Percentiles rank a stretch among this genome's conserved stretches.
Evolutionary conservation across 2,888 invertebrate species (phyloP).

Genomic region (Pediacus dermestoides): DNA sequence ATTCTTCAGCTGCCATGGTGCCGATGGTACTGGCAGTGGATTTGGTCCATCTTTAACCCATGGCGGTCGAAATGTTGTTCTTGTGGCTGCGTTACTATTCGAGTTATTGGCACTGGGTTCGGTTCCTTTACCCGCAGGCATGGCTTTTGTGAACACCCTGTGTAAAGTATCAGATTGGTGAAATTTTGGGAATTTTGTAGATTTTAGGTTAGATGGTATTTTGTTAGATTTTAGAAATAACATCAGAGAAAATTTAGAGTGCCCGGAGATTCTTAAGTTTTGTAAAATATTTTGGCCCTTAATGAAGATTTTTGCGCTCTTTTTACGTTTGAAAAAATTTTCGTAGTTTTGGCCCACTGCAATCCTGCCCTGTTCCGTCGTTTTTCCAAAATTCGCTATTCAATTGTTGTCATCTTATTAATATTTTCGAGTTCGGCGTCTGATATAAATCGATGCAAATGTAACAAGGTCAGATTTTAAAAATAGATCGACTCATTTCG

Average conservation of each 20-base stretch:
- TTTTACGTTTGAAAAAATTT: too few relatives aligned
- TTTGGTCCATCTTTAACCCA: constrained; percentile 69
- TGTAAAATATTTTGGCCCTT: too few relatives aligned
- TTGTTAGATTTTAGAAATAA: too few relatives aligned
- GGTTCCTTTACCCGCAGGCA: constrained; percentile 54
- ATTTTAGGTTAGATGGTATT: constrained; percentile 1
- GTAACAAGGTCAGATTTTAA: constrained; percentile 10
- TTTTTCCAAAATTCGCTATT: constrained; percentile 5
- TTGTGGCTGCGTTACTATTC: constrained; percentile 49
- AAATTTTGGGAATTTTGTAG: background rate
- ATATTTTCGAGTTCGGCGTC: too few relatives aligned
- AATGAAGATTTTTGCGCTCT: too few relatives aligned
- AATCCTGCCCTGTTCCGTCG: too few relatives aligned
- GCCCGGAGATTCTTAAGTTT: too few relatives aligned
- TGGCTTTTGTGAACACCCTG: constrained; percentile 37
- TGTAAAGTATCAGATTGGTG: constrained; percentile 5
- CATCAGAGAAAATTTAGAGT: too few relatives aligned
- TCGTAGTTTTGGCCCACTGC: too few relatives aligned
- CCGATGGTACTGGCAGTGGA: constrained; percentile 55
- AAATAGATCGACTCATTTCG: constrained; percentile 9
- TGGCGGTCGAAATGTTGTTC: constrained; percentile 69
- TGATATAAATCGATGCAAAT: constrained; percentile 9
- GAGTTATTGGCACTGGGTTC: constrained; percentile 49
- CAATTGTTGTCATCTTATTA: too few relatives aligned
- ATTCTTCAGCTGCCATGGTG: constrained; percentile 62